Evolutionary conservation across 2,113 vertebrate species (phyloP), one percentile per base, ranked within the genome.

Genomic region (Istiophorus platypterus): DNA sequence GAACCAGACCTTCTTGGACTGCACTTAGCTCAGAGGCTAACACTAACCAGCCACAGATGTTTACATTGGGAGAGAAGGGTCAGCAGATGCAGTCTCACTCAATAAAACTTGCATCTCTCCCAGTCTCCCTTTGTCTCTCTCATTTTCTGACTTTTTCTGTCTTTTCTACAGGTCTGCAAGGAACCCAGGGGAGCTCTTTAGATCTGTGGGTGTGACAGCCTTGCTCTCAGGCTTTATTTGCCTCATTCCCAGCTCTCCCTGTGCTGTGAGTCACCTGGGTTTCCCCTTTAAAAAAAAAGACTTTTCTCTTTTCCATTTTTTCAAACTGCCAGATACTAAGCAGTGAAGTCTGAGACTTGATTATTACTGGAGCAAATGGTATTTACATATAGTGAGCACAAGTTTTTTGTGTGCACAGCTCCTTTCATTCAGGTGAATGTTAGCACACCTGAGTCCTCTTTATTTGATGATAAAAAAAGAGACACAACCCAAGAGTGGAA

Each of bases 1-100:
- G 93, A 93, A 93, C 91, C 91, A 94, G 92, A 94, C 90, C 91
- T 85, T 90, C 89, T 90, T 85, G 80, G 88, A 90, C 92, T 90
- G 92, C 89, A 92, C 88, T 93, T 89, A 91, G 92, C 95, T 94
- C 93, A 91, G 89, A 93, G 95, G 94, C 95, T 96, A 96, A 96
- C 92, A 95, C 94, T 95, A 96, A 95, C 92, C 94, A 96, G 88
- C 86, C 94, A 80, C 91, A 95, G 92, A 96, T 95, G 93, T 96
- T 94, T 93, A 91, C 89, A 88, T 45, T 88, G 90, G 88, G 89
- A 78, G 84, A 86, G 81, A 95, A 91, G 93, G 94, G 82, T 89
- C 88, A 90, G 88, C 90, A 94, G 92, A 94, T 92, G 90, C 89
- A 31, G 91, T 92, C 93, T 93, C 91, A 92, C 93, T 95, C 91